phyloP scores from a whole-genome alignment of 30 jellyfish, hydroid and myxozoan species.

The Hydractinia echinata region DNA sequence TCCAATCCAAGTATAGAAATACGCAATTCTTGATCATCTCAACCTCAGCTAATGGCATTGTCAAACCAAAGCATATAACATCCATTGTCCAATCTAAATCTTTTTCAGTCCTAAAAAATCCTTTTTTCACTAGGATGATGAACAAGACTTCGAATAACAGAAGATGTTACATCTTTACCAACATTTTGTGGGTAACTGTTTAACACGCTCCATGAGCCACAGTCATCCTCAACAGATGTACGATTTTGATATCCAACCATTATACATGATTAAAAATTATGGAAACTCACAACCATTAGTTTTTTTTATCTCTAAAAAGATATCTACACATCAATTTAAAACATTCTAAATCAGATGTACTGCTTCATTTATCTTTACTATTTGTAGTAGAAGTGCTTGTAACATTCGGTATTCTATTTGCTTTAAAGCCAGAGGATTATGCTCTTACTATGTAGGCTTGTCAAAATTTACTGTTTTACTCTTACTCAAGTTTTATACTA shows the following conservation, averaged over 20 bases:
- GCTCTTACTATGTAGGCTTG: no score
- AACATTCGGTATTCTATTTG: no score
- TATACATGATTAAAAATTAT: conserved; percentile 48
- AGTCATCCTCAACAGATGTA: conserved; percentile 62
- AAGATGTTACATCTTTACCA: conserved; percentile 80
- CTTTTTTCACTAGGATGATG: conserved; percentile 52
- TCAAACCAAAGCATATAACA: conserved; percentile 90
- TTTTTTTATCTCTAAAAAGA: no score
- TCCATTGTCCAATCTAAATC: conserved; percentile 99
- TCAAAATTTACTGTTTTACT: no score
- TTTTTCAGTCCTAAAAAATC: conserved; percentile 56
- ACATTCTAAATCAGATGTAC: no score
- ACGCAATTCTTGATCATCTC: conserved; percentile 92
- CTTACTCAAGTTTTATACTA: no score
- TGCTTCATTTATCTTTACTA: no score
- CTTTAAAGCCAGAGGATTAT: no score
- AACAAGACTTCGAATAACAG: conserved; percentile 72
- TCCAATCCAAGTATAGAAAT: conserved; percentile 77
- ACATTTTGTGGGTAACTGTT: conserved; percentile 75
- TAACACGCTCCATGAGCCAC: conserved; percentile 84
- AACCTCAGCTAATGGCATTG: conserved; percentile 87
- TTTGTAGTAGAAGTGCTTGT: no score
- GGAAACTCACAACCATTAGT: no score
- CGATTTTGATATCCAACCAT: conserved; percentile 94
- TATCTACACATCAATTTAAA: no score